Evolutionary conservation across 2,113 vertebrate species (phyloP), one percentile per base, ranked within the genome.

Genomic region (Corythaixoides concolor): DNA sequence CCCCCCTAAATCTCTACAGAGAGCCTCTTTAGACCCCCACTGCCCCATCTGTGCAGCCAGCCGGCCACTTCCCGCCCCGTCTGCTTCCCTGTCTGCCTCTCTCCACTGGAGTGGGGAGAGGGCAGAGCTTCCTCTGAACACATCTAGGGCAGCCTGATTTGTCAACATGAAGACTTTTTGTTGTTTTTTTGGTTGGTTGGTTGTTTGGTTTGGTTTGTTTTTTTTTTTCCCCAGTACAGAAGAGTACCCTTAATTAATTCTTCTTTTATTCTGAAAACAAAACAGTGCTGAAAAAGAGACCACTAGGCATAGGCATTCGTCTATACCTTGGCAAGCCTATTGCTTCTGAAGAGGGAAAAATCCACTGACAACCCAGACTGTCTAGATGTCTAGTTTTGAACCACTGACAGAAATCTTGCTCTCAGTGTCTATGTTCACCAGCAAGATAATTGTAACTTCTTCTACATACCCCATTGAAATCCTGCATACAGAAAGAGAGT

Each of bases 21-120:
- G 19, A 73, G 3, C 3, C 15, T 49, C 66, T 43, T 62, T 15
- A 59, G 39, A 43, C 9, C 22, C 33, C 58, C 1, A 3, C 17
- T 0, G 1, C 20, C 39, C 19, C 1, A 0, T 28, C 52, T n/a
- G 15, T 24, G 24, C 27, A 79, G 49, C 33, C 49, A 26, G 41
- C 47, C 13, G 1, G 14, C 59, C 11, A 2, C 30, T 33, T 79
- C 39, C 43, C 4, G 0, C 11, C 8, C 39, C 0, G 3, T 12
- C 35, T 66, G 64, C 22, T 33, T 13, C 47, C 74, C 45, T 1
- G 3, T 16, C 43, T 90, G 62, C 39, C 1, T 3, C 18, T 9
- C 26, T 50, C 12, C 2, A 0, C 37, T 10, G 2, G 8, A 59
- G 23, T 2, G 2, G 19, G 9, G 16, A 73, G 24, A 2, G 1